Base-by-base conservation (phyloP, 2,113 vertebrate genomes). In the Talpa occidentalis region DNA sequence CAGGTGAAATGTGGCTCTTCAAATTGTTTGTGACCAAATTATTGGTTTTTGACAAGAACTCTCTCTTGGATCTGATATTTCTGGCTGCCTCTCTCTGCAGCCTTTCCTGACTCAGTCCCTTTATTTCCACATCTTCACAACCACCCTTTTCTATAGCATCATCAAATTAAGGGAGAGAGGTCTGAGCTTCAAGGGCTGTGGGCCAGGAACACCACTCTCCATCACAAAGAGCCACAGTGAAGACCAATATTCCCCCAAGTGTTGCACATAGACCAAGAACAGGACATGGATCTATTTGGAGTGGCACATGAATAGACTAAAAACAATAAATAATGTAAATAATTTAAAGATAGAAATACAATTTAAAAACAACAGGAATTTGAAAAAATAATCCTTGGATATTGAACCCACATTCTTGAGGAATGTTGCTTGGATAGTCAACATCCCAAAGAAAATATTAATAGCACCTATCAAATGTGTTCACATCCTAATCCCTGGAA, bases 11-110 rank as follows among this genome's bases (percentile, higher is more conserved):
- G 12, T 26, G 90, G 56, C 54, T 19, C 44, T 88, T 93, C 47
- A 42, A 70, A 85, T 93, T 93, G 86, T 94, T 97, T 97, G 94
- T 94, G 93, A 95, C 92, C 69, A 69, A 2, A 1, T 62, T 2
- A 72, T 70, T 94, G 94, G 54, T 87, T 95, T 93, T 78, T 70
- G 64, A 92, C 62, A 84, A 95, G 70, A 67, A 66, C n/a, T 91
- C 30, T 89, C 60, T 90, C 49, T 64, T 11, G n/a, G 54, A 94
- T 72, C 54, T 89, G 52, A 85, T 59, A 49, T 67, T 44, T 59
- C 64, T 82, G 69, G n/a, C 59, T 64, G 59, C 44, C 19, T 91
- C 47, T 78, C 40, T 90, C 17, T 11, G 64, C 24, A 26, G 26
- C 6, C 74, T 17, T 54, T 91, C 73, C 12, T 56, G 24, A 80